These are phyloP conservation scores for Pyxicephalus adspersus DNA, from an alignment of 2,113 vertebrate genomes.

Conservation along the genomic window DNA sequence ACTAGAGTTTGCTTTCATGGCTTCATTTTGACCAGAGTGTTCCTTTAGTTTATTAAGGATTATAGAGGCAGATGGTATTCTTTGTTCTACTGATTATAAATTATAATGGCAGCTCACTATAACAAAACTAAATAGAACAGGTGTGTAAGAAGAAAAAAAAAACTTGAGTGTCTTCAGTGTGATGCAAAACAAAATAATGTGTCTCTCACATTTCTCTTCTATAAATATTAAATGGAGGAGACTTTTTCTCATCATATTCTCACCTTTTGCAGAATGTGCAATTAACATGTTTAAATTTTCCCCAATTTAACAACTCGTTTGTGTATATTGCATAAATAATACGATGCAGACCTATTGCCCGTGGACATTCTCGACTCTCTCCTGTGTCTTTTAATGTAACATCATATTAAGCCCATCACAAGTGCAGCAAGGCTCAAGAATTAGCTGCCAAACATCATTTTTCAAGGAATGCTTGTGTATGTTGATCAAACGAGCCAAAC, in stretches of 20 bases:
- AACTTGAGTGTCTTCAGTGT: not conserved
- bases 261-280: not conserved
- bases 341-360: no score
- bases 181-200: not conserved
- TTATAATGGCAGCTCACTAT: not conserved
- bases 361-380: not conserved
- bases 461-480: constrained; percentile 9
- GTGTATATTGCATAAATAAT: not conserved
- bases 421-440: not conserved
- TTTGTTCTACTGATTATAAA: not conserved
- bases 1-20: no score
- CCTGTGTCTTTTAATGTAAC: not conserved
- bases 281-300: constrained; percentile 10
- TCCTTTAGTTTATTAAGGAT: no score
- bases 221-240: constrained; percentile 12
- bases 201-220: not conserved
- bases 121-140: not conserved
- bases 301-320: not conserved
- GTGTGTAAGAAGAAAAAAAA: not conserved
- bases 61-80: no score
- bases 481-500: constrained; percentile 24
- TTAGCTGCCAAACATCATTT: constrained; percentile 28
- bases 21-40: no score
- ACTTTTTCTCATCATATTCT: not conserved
- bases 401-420: not conserved